phyloP scores from a whole-genome alignment of 2,113 vertebrate species.

The Gulo gulo region DNA sequence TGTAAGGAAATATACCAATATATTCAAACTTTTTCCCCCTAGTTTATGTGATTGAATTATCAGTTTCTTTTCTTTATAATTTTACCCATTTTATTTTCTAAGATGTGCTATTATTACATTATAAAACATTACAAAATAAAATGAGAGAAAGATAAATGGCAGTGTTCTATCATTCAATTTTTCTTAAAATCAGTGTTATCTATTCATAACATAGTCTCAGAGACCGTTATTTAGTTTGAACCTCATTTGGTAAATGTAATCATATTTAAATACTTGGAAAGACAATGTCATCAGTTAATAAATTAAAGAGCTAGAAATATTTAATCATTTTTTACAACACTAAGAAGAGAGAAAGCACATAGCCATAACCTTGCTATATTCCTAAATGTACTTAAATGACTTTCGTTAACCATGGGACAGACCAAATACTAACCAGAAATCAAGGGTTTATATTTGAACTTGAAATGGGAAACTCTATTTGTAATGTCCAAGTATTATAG shows the following conservation, averaged over 20 bases:
- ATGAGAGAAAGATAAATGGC: background rate
- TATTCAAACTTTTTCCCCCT: background rate
- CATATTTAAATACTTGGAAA: background rate
- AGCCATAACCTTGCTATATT: background rate
- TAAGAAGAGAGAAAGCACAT: background rate
- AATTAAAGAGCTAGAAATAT: constrained; percentile 9
- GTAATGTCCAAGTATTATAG: background rate
- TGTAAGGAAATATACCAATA: background rate
- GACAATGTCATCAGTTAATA: constrained; percentile 32
- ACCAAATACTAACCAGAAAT: background rate
- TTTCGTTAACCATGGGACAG: background rate
- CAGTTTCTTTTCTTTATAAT: background rate
- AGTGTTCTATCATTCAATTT: background rate
- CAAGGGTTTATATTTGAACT: background rate
- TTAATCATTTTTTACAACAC: constrained; percentile 38
- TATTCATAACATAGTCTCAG: background rate
- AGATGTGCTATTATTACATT: background rate
- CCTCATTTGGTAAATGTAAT: constrained; percentile 39
- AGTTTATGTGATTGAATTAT: background rate
- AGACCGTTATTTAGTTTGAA: background rate
- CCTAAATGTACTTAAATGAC: background rate
- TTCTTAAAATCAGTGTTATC: background rate
- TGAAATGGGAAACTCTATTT: background rate
- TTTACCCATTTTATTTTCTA: background rate
- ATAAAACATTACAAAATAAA: background rate